Conservation (phyloP, 2,797 vertebrate species). For the Oreochromis mossambicus region DNA sequence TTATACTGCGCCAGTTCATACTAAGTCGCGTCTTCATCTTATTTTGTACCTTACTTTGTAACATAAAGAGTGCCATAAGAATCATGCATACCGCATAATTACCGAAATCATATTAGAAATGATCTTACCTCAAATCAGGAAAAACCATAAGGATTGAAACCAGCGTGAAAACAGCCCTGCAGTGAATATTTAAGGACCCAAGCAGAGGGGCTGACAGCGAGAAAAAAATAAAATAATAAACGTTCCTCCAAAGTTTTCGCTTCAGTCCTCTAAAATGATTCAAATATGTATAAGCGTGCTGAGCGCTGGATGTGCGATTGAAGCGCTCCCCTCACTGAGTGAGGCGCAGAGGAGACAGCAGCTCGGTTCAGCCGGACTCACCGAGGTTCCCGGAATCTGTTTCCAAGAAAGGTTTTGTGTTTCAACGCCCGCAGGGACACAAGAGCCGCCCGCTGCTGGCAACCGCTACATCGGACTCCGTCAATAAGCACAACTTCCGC, state of each 20-base stretch:
- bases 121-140: constrained; percentile 57
- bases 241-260: not conserved
- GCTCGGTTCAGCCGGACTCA: constrained; percentile 27
- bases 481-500: not conserved
- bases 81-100: not conserved
- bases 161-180: not conserved
- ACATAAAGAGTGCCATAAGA: not conserved
- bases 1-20: not conserved
- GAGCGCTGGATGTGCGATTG: not conserved
- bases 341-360: constrained; percentile 41
- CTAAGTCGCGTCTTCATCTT: not conserved
- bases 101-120: not conserved
- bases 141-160: constrained; percentile 29
- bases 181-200: not conserved
- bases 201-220: not conserved
- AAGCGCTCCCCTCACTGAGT: not conserved
- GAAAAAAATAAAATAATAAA: not conserved
- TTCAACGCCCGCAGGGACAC: constrained; percentile 49
- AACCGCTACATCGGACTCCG: not conserved
- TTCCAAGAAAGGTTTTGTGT: constrained; percentile 71
- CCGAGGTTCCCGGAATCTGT: constrained; percentile 63
- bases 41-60: not conserved
- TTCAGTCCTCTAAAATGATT: not conserved
- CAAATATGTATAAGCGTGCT: not conserved
- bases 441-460: not conserved